Base-by-base conservation (phyloP, 2,888 invertebrate species). In the Tachina lurida region DNA sequence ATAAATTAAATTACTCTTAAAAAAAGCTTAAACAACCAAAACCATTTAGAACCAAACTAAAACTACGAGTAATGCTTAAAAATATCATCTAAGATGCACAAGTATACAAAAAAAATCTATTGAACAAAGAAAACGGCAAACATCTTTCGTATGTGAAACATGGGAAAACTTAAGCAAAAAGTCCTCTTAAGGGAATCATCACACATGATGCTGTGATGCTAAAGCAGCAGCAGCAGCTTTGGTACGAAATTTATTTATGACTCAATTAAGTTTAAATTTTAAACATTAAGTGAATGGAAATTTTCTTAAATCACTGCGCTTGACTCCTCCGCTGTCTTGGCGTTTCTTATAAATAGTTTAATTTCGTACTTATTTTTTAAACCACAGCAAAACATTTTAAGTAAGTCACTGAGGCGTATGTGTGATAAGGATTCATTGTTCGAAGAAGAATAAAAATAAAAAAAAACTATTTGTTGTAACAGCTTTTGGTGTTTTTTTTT, bases 361-460 rank as follows among this genome's bases (percentile, higher is more conserved):
- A 54, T 43, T 15, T 47, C 31, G 13, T 47, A 43, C 52, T 19
- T 54, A 22, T 63, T 39, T 43, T 43, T 52, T 4, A 4, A 3
- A 63, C 9, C 15, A 31, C 0, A 31, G 31, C 31, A 3, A 43
- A 58, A 54, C 65, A 73, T 22, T 52, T 54, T 58, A 62, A 79
- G 71, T 58, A 62, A 79, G 71, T 62, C 86, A 76, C 82, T 79
- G 60, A 68, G 86, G 86, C 86, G 86, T 71, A 83, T 86, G 86
- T 83, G 86, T 49, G 82, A 86, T 86, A 83, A 79, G 71, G 67
- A 83, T 76, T 83, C 79, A 63, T 79, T 82, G 65, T 75, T 75
- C 73, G 62, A 60, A 75, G 13, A 31, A 31, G 31, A 7, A 31
- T 4, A 31, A 31, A 1, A 31, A 31, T 2, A 31, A 31, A 0